Evolutionary conservation across 2,113 vertebrate genomes (phyloP).

Genomic region (Eretmochelys imbricata): DNA sequence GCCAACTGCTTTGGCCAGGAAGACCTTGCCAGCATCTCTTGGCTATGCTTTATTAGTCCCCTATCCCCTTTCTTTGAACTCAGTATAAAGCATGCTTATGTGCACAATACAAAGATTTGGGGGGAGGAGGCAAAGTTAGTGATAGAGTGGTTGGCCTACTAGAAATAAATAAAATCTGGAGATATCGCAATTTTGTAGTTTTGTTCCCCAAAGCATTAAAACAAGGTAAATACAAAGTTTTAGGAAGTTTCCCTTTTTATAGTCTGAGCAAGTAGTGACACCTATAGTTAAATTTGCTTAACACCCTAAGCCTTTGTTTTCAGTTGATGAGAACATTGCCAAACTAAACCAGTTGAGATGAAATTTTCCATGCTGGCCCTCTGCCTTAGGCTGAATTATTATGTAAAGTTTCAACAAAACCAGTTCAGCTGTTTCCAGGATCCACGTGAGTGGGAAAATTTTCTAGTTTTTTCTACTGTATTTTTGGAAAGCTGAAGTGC

Average conservation of each 20-base stretch:
- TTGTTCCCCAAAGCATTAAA: neutral
- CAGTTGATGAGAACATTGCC: neutral
- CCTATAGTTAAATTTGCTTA: neutral
- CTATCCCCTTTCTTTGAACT: neutral
- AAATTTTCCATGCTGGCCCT: neutral
- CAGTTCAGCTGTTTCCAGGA: neutral
- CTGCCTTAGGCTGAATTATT: neutral
- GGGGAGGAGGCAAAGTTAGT: rapidly evolving
- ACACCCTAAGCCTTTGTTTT: neutral
- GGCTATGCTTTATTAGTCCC: neutral
- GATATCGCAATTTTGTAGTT: neutral
- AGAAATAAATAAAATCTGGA: neutral
- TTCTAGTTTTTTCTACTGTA: neutral
- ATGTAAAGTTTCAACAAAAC: neutral
- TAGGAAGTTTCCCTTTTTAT: neutral
- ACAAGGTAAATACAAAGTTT: neutral
- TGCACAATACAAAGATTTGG: neutral
- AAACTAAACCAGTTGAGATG: neutral
- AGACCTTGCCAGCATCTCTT: neutral
- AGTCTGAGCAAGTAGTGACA: no score
- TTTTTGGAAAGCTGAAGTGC: neutral
- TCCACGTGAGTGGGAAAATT: neutral
- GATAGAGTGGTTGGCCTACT: neutral
- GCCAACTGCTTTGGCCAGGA: neutral
- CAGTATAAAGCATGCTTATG: neutral